phyloP scores from a whole-genome alignment of 2,888 invertebrate genomes.

The Pyralis farinalis region DNA sequence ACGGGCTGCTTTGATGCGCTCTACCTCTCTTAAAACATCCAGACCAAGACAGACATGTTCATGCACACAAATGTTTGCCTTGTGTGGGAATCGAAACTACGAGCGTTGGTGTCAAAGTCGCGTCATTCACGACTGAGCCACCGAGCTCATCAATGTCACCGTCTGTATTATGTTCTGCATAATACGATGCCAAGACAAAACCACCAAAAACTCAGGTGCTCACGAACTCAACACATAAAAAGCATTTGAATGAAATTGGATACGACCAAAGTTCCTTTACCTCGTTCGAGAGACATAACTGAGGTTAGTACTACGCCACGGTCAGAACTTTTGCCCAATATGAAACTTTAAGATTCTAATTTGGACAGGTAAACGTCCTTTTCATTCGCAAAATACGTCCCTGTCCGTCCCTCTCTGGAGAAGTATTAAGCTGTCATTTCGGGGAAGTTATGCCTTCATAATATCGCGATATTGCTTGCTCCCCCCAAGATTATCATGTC shows the following conservation, averaged over 20 bases:
- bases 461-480: conserved; percentile 55
- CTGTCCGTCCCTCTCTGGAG: conserved; percentile 24
- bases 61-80: no score
- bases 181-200: no score
- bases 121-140: no score
- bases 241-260: conserved; percentile 4
- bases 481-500: conserved; percentile 50
- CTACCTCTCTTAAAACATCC: no score
- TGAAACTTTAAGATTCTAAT: conserved; percentile 20
- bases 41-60: no score
- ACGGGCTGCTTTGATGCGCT: no score
- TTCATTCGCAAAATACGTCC: conserved; percentile 30
- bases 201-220: not conserved
- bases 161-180: no score
- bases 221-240: not conserved
- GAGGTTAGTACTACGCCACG: not conserved
- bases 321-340: not conserved
- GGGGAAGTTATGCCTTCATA: conserved; percentile 43
- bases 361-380: conserved; percentile 23
- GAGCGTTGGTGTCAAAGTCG: no score
- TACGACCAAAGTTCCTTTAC: not conserved
- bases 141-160: conserved; percentile 1
- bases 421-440: conserved; percentile 46
- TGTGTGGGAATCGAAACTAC: no score
- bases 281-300: not conserved